Evolutionary conservation across 2,888 invertebrate genomes (phyloP), one percentile per base, ranked within the genome.

Genomic region (Malthinus flaveolus): DNA sequence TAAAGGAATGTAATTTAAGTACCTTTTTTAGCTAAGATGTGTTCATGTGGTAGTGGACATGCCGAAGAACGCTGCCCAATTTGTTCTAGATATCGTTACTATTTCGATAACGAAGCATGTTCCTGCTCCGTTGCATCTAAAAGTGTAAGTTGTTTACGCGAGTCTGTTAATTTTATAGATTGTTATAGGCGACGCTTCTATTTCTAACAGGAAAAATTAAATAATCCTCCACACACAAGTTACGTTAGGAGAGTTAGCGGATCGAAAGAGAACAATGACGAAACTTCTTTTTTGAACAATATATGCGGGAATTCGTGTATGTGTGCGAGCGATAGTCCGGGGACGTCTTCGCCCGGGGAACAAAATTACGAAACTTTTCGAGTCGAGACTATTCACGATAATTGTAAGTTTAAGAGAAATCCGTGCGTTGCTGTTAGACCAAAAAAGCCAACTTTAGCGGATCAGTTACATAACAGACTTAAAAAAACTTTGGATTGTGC

Each of bases 1-100:
- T 48, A 32, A 44, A n/a, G 15, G 8, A 5, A 11, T 36, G n/a
- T 54, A 5, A 47, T 35, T 48, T 35, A 46, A 37, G 32, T 11
- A n/a, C n/a, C n/a, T n/a, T 32, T 46, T 33, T 34, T 46, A n/a
- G 15, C 31, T 23, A 13, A 52, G 10, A 11, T 59, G 59, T 42
- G 39, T 48, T 12, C 35, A 7, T 65, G 66, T 37, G 37, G 42
- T 13, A 57, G 58, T n/a, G 46, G 50, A 8, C 66, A 68, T 32
- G 49, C 55, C 8, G 49, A 50, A 32, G 59, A 62, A 5, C 49
- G 60, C 42, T 71, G 71, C 49, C 63, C 65, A 1, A 65, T 71
- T 5, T 71, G 71, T 52, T 49, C 66, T 7, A 70, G 68, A 53
- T 71, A 71, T 52, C 65, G 60, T 44, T 61, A 63, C 53, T 70